Percentiles rank a stretch among this genome's conserved stretches.
phyloP scores from a whole-genome alignment of 2,888 invertebrate species.

The Ectemnius continuus region DNA sequence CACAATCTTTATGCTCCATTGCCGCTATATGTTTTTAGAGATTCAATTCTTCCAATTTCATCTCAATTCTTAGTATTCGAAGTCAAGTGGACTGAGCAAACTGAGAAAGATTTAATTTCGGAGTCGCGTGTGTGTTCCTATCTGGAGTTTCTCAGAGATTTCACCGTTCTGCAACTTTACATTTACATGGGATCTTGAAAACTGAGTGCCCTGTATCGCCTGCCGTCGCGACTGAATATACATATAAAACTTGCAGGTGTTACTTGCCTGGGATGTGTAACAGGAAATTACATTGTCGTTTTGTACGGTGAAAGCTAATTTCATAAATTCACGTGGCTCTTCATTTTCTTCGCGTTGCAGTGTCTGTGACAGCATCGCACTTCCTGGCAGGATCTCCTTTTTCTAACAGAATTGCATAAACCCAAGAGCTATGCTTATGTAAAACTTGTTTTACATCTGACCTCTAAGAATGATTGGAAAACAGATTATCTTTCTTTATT shows the following conservation, averaged over 20 bases:
- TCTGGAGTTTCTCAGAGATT: too few species aligned
- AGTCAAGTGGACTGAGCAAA: too few species aligned
- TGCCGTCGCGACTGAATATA: too few species aligned
- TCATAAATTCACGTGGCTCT: slow-evolving; percentile 57
- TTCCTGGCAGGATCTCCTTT: neutral
- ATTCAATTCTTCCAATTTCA: neutral
- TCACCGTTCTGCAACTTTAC: too few species aligned
- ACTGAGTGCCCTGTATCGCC: too few species aligned
- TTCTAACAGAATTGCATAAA: neutral
- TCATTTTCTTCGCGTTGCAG: slow-evolving; percentile 1
- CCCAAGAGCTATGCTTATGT: neutral
- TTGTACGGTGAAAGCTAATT: slow-evolving; percentile 65
- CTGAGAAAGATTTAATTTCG: too few species aligned
- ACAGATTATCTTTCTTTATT: too few species aligned
- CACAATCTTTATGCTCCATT: neutral
- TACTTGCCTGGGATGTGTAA: slow-evolving; percentile 15
- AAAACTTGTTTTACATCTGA: too few species aligned
- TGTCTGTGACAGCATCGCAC: neutral
- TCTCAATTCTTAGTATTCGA: too few species aligned
- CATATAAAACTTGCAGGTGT: neutral
- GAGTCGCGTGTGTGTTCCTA: too few species aligned
- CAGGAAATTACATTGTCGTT: slow-evolving; percentile 33
- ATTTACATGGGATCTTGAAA: too few species aligned
- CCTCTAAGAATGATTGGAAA: too few species aligned
- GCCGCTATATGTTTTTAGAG: neutral